A percentile compares a stretch with the other conserved stretches of the same genome.
Evolutionary conservation across 2,797 vertebrate genomes (phyloP).

Genomic region (Dryobates pubescens): DNA sequence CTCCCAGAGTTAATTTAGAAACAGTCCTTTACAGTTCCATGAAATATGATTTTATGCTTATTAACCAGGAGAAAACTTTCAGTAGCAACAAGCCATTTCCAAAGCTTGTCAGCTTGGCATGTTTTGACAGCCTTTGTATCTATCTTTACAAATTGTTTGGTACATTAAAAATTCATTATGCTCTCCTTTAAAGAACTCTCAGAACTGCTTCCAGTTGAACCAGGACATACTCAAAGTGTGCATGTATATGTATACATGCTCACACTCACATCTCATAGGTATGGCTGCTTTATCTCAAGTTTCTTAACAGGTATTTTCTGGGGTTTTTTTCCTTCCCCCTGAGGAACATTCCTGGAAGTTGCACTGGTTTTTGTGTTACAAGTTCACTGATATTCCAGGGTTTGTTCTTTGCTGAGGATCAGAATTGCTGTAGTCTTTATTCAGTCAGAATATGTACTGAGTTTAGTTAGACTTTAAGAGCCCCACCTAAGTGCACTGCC

Average conservation of each 20-base stretch:
- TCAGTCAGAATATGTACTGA: background rate
- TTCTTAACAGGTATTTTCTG: background rate
- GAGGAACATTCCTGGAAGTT: background rate
- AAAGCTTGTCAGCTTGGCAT: slow-evolving; percentile 11
- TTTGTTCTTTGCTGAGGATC: background rate
- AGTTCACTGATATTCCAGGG: background rate
- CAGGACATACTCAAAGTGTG: background rate
- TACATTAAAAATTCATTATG: slow-evolving; percentile 35
- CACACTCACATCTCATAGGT: background rate
- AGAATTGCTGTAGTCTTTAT: background rate
- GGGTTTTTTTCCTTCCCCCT: background rate
- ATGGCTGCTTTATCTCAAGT: background rate
- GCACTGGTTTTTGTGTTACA: background rate
- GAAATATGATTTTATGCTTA: background rate
- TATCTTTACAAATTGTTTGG: slow-evolving; percentile 24
- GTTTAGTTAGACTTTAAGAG: background rate
- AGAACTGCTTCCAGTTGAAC: slow-evolving; percentile 10
- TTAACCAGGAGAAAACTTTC: background rate
- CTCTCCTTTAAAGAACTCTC: slow-evolving; percentile 29
- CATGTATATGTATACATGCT: background rate
- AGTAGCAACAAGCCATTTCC: slow-evolving; percentile 2
- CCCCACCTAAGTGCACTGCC: background rate
- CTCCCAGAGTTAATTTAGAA: background rate
- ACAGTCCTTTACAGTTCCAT: background rate
- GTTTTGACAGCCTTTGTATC: slow-evolving; percentile 44